These are phyloP conservation scores for Pipra filicauda DNA, from an alignment of 2,113 vertebrate genomes.

Conservation along the genomic window DNA sequence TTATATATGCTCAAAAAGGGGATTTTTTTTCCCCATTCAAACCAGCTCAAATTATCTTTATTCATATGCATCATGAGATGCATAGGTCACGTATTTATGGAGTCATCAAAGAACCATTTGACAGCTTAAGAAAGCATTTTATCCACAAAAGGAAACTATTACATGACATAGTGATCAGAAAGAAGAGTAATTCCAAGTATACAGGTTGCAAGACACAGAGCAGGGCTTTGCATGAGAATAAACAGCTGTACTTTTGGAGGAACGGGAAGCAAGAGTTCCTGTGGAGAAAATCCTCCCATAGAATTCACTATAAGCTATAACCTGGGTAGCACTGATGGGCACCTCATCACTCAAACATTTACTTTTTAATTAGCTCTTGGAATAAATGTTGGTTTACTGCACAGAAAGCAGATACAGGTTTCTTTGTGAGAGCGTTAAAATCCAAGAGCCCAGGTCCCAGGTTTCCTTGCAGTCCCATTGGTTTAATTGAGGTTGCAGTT, in stretches of 20 bases:
- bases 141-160: constrained; percentile 19
- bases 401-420: not conserved
- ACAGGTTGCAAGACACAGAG: not conserved
- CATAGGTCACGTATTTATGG: not conserved
- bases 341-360: not conserved
- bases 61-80: not conserved
- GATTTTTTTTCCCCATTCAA: not conserved
- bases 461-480: not conserved
- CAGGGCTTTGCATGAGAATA: not conserved
- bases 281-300: not conserved
- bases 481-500: constrained; percentile 12
- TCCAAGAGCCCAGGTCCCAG: not conserved
- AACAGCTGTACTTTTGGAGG: not conserved
- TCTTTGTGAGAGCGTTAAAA: not conserved
- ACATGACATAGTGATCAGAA: not conserved
- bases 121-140: constrained; percentile 37
- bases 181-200: not conserved
- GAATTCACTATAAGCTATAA: not conserved
- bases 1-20: not conserved
- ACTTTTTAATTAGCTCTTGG: not conserved
- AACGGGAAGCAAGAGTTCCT: not conserved
- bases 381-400: not conserved
- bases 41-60: not conserved
- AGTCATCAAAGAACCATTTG: not conserved
- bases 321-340: not conserved